Base-by-base conservation (phyloP, 2,797 vertebrate species). In the Anguilla anguilla region DNA sequence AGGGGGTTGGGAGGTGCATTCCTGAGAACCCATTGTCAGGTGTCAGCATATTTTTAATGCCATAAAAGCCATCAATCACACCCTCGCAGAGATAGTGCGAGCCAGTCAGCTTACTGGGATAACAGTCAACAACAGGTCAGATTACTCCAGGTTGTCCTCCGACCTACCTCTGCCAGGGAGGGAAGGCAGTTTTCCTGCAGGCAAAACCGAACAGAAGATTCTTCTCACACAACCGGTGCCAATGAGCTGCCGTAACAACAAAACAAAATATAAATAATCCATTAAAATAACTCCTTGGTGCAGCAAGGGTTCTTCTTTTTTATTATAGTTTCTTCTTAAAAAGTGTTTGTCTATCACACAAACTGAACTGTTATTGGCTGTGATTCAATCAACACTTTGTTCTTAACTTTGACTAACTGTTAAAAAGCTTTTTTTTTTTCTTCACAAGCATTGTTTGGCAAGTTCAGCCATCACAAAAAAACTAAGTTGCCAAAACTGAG, bases 1-100 rank as follows among this genome's bases (percentile, higher is more conserved):
- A 59, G 43, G 74, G 35, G 74, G 35, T 79, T 28, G 15, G 17
- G 35, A n/a, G 39, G 74, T 61, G 51, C 83, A 64, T 49, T 79
- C 61, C 61, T 61, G 3, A 35, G 82, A 59, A 93, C 93, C 94
- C 93, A 94, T 93, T 94, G 93, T 94, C 94, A 94, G 92, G 93
- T 95, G 94, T 95, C 95, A 95, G 95, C 93, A 94, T 53, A 94
- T 94, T 94, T 81, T 92, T 91, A 92, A 91, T 90, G 89, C 93
- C 93, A 94, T 93, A 95, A 95, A 94, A 92, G 94, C 93, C 93
- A 94, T 95, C 95, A 94, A 93, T 95, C 95, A 95, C 92, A 82
- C 22, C 79, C 43, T 49, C 43, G 9, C 19, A 9, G 79, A 82
- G 79, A 82, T 82, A 51, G 79, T 82, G 79, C 88, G 89, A 94